Percentiles rank a stretch among this genome's conserved stretches.
phyloP scores from a whole-genome alignment of 2,888 invertebrate genomes.

The Caenorhabditis sp. region DNA sequence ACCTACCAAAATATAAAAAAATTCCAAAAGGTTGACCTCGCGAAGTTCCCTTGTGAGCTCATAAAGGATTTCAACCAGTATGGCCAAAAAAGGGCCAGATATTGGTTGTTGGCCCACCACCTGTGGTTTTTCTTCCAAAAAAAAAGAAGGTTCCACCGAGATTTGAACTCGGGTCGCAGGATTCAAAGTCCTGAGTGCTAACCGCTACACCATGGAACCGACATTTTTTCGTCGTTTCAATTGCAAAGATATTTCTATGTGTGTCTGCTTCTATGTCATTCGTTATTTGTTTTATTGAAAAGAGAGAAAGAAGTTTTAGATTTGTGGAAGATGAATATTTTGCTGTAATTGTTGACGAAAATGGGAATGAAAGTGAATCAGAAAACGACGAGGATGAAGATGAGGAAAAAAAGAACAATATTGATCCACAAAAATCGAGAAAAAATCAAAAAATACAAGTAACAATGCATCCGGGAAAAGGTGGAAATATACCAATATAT shows the following conservation, averaged over 20 bases:
- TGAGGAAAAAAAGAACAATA: conserved; percentile 33
- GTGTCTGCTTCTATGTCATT: neutral
- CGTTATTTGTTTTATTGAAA: neutral
- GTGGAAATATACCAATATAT: conserved; percentile 44
- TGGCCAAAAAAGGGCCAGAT: too few species aligned
- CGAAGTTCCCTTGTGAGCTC: too few species aligned
- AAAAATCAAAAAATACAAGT: conserved; percentile 20
- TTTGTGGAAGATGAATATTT: conserved; percentile 52
- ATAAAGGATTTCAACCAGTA: too few species aligned
- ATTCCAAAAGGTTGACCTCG: too few species aligned
- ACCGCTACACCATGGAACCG: conserved; percentile 59
- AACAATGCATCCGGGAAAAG: conserved; percentile 33
- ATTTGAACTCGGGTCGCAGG: conserved; percentile 58
- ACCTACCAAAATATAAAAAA: too few species aligned
- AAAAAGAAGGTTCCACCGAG: conserved; percentile 56
- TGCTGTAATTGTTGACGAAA: conserved; percentile 48
- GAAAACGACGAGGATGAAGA: conserved; percentile 18
- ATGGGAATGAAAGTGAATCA: conserved; percentile 37
- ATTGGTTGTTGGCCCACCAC: too few species aligned
- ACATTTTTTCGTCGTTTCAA: neutral
- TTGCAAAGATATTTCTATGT: neutral
- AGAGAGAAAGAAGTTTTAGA: conserved; percentile 9
- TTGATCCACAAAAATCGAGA: conserved; percentile 38
- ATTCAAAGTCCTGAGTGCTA: conserved; percentile 60
- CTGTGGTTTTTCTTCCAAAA: neutral